These are phyloP conservation scores for Rhipidura dahli DNA, from an alignment of 2,113 vertebrate species.

Conservation along the genomic window DNA sequence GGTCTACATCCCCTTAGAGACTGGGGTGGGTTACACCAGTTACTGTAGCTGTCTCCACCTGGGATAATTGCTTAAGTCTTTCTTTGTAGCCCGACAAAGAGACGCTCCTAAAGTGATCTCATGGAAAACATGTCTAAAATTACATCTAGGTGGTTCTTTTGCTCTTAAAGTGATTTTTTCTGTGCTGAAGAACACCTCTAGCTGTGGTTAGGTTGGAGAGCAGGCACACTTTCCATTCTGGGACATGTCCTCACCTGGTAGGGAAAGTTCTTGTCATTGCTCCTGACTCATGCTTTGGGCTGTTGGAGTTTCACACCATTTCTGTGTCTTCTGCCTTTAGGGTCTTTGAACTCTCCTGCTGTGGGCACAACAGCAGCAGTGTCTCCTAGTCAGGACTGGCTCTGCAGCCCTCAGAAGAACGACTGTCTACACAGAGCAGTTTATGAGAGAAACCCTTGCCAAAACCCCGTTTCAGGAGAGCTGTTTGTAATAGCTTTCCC, in stretches of 20 bases:
- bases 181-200: neutral
- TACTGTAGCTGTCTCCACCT: neutral
- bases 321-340: neutral
- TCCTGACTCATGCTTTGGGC: neutral
- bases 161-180: neutral
- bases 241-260: neutral
- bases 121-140: neutral
- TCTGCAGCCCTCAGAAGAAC: neutral
- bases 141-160: neutral
- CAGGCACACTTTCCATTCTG: neutral
- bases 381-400: neutral
- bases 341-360: neutral
- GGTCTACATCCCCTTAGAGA: neutral
- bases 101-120: neutral
- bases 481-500: neutral
- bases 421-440: neutral
- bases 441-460: neutral
- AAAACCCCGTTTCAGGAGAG: neutral
- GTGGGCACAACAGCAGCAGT: neutral
- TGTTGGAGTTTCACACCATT: neutral
- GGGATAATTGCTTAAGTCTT: neutral
- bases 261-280: slow-evolving; percentile 15
- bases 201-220: neutral
- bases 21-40: neutral
- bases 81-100: neutral